These are phyloP conservation scores for Camponotus floridanus DNA, from an alignment of 1,140 invertebrate genomes.

Conservation along the genomic window DNA sequence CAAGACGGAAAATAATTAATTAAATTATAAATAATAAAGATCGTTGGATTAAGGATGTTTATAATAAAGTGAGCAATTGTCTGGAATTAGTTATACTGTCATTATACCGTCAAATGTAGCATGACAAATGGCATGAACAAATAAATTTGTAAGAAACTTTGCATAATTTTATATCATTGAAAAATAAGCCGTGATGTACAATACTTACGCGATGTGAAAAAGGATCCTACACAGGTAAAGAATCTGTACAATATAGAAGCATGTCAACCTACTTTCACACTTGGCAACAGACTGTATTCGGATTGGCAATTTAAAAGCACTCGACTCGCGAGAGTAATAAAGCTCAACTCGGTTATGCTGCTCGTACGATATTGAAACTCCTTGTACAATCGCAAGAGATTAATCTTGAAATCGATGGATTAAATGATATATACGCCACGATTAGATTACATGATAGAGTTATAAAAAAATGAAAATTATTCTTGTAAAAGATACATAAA, in stretches of 20 bases:
- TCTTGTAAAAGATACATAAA: background rate
- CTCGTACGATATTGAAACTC: slow-evolving; percentile 18
- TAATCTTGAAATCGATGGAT: slow-evolving; percentile 11
- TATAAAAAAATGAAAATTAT: slow-evolving; percentile 6
- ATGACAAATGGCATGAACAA: slow-evolving; percentile 13
- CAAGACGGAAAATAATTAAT: background rate
- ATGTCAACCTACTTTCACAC: slow-evolving; percentile 66
- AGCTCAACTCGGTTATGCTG: slow-evolving; percentile 25
- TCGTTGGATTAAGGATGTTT: slow-evolving; percentile 8
- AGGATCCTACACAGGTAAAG: slow-evolving; percentile 53
- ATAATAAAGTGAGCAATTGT: slow-evolving; percentile 15
- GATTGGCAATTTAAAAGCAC: slow-evolving; percentile 31
- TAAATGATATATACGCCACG: background rate
- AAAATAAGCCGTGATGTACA: slow-evolving; percentile 21
- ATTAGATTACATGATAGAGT: background rate
- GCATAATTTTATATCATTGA: slow-evolving; percentile 52
- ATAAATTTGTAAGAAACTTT: slow-evolving; percentile 61
- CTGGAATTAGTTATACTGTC: slow-evolving; percentile 45
- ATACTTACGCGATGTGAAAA: slow-evolving; percentile 31
- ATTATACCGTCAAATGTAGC: slow-evolving; percentile 51
- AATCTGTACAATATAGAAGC: slow-evolving; percentile 27
- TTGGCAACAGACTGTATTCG: slow-evolving; percentile 35
- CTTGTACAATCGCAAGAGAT: slow-evolving; percentile 15
- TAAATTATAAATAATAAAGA: background rate
- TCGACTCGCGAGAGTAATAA: background rate